These are phyloP conservation scores for Lacerta agilis DNA, from an alignment of 2,797 vertebrate species.

Conservation along the genomic window DNA sequence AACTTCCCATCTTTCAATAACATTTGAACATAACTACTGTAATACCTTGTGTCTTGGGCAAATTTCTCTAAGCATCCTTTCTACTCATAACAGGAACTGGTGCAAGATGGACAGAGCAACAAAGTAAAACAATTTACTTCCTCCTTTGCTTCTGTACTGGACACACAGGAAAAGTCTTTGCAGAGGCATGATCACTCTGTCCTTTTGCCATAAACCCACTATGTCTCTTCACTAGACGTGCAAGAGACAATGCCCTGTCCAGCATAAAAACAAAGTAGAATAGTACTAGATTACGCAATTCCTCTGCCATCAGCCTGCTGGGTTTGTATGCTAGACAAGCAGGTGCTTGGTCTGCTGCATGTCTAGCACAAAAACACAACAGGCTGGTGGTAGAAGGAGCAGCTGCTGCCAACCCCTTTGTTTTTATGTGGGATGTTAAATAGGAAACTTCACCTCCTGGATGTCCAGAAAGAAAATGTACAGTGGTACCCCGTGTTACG, in stretches of 20 bases:
- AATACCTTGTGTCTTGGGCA: background rate
- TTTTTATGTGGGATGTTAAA: background rate
- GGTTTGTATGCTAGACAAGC: no score
- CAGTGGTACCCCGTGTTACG: no score
- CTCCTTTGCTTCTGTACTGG: background rate
- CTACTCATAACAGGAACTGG: background rate
- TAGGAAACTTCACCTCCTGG: background rate
- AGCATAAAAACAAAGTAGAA: background rate
- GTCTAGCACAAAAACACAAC: background rate
- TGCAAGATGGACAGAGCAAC: background rate
- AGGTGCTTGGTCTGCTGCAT: background rate
- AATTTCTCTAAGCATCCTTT: background rate
- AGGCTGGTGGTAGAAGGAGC: background rate
- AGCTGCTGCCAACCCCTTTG: background rate
- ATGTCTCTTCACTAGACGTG: background rate
- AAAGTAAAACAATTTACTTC: background rate
- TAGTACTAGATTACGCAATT: background rate
- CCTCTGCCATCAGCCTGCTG: background rate
- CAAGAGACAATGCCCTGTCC: background rate
- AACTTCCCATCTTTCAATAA: background rate
- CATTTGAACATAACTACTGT: background rate
- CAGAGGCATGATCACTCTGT: no score
- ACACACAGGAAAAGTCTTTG: background rate
- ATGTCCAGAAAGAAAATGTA: background rate
- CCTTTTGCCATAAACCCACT: no score